These are phyloP conservation scores for Agrochola lota DNA, from an alignment of 2,888 invertebrate genomes.

Conservation along the genomic window DNA sequence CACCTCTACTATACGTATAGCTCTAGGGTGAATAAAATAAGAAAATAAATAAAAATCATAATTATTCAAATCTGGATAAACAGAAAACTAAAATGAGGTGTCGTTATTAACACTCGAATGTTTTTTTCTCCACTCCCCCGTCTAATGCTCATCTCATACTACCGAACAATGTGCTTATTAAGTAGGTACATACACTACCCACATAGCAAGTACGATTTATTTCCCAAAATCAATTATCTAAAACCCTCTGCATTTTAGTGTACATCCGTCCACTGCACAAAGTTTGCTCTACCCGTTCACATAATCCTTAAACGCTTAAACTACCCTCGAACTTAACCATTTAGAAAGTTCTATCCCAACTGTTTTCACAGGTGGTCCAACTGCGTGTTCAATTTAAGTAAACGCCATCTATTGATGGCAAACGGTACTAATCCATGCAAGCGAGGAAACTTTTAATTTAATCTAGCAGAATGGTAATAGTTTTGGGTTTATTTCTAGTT, in stretches of 20 bases:
- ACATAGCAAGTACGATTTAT: neutral
- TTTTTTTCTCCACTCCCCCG: no score
- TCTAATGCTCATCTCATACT: no score
- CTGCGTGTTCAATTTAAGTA: constrained; percentile 36
- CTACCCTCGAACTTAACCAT: constrained; percentile 25
- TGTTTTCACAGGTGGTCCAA: constrained; percentile 54
- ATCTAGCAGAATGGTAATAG: constrained; percentile 21
- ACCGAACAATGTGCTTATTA: neutral
- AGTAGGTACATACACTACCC: no score
- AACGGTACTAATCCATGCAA: constrained; percentile 52
- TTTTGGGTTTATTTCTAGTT: constrained; percentile 19
- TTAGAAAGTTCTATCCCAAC: constrained; percentile 35
- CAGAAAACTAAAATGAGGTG: no score
- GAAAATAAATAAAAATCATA: no score
- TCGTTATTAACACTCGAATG: no score
- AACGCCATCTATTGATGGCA: constrained; percentile 47
- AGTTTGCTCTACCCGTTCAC: constrained; percentile 8
- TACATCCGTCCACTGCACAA: constrained; percentile 6
- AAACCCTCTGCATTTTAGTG: constrained; percentile 8
- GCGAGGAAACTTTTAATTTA: constrained; percentile 43
- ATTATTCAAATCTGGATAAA: no score
- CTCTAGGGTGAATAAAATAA: no score
- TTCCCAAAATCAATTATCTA: constrained; percentile 15
- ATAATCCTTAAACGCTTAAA: constrained; percentile 48
- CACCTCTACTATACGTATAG: no score